Conservation (phyloP, 2,888 invertebrate genomes). For the Argyra leucocephala region DNA sequence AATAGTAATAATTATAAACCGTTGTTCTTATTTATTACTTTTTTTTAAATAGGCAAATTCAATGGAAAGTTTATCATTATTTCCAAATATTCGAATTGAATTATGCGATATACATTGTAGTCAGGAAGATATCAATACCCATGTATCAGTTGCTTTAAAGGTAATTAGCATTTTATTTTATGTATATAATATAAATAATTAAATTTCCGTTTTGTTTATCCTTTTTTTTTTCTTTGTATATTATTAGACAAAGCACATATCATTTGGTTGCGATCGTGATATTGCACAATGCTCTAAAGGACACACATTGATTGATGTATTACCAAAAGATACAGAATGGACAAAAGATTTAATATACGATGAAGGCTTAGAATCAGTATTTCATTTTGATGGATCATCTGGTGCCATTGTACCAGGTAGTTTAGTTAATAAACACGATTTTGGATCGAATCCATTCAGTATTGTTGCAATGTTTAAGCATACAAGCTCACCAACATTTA, state of each 20-base stretch:
- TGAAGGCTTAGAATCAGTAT: conserved; percentile 82
- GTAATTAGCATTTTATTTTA: conserved; percentile 22
- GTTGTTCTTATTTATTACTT: too few relatives aligned
- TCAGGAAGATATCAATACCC: conserved; percentile 36
- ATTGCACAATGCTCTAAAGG: conserved; percentile 37
- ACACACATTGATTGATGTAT: conserved; percentile 32
- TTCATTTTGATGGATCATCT: conserved; percentile 90
- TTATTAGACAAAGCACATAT: conserved; percentile 59
- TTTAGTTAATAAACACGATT: conserved; percentile 56
- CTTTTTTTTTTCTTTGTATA: conserved; percentile 10
- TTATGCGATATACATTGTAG: conserved; percentile 44
- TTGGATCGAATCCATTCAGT: conserved; percentile 72
- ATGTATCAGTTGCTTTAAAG: conserved; percentile 39
- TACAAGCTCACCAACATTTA: conserved; percentile 62
- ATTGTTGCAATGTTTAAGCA: conserved; percentile 94
- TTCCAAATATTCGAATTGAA: conserved; percentile 41
- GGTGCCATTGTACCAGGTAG: conserved; percentile 75
- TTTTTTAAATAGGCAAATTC: conserved; percentile 33
- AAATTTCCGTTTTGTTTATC: neutral
- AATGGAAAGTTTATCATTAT: conserved; percentile 38
- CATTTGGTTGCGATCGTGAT: conserved; percentile 92
- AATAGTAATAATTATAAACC: too few relatives aligned
- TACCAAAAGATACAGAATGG: conserved; percentile 61
- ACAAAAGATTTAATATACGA: conserved; percentile 73
- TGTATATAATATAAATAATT: neutral